phyloP scores from a whole-genome alignment of 2,888 invertebrate species.

The Cerceris ruficornis region DNA sequence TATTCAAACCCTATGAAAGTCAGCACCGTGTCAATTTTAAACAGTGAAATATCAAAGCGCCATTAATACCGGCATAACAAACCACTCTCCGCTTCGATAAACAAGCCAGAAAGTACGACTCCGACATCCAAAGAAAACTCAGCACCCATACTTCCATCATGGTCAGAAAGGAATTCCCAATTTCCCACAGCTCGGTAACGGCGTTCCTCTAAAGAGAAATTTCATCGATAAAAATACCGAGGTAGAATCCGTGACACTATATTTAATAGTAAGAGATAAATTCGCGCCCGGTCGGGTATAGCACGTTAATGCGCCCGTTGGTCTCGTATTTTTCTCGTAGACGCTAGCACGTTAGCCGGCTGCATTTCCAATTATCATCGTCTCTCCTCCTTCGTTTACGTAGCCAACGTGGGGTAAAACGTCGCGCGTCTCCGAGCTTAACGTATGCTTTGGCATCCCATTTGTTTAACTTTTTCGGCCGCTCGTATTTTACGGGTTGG shows the following conservation, averaged over 20 bases:
- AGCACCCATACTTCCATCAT: too few species aligned
- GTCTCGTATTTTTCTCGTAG: constrained; percentile 20
- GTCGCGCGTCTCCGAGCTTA: constrained; percentile 1
- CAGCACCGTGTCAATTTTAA: too few species aligned
- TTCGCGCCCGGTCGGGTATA: constrained; percentile 11
- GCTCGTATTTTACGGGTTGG: constrained; percentile 69
- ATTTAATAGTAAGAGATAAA: constrained; percentile 9
- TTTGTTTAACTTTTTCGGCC: constrained; percentile 71
- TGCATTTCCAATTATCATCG: constrained; percentile 38
- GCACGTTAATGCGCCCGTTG: constrained; percentile 20
- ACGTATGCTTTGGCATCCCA: constrained; percentile 65
- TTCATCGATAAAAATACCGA: not conserved
- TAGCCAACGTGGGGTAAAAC: not conserved
- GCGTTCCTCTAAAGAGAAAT: not conserved
- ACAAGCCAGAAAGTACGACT: too few species aligned
- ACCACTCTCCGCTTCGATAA: too few species aligned
- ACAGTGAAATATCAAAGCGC: too few species aligned
- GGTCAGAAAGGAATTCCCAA: too few species aligned
- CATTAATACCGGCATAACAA: too few species aligned
- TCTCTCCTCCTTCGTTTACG: constrained; percentile 12
- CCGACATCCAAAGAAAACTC: too few species aligned
- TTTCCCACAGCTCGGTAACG: too few species aligned
- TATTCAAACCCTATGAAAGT: too few species aligned
- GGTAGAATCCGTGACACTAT: too few species aligned
- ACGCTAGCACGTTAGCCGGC: not conserved